Conservation (phyloP, 1,140 invertebrate genomes). For the Tigriopus japonicus region DNA sequence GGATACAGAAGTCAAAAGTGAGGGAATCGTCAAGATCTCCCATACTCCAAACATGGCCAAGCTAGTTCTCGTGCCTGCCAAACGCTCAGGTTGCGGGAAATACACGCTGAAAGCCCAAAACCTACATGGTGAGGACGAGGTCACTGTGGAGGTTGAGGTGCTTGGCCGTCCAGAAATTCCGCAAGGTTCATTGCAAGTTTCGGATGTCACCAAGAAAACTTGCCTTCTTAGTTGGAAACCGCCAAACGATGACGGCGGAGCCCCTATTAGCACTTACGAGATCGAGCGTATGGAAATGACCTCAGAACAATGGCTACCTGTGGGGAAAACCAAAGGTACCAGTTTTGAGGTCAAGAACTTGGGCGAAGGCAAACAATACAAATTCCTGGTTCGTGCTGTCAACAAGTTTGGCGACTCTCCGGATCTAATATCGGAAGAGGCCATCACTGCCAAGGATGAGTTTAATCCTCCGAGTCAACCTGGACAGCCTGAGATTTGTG, state of each 20-base stretch:
- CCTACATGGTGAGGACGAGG: slow-evolving; percentile 77
- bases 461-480: slow-evolving; percentile 72
- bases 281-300: slow-evolving; percentile 88
- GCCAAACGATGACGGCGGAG: slow-evolving; percentile 93
- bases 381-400: slow-evolving; percentile 90
- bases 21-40: slow-evolving; percentile 49
- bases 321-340: slow-evolving; percentile 55
- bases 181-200: slow-evolving; percentile 77
- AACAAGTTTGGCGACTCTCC: slow-evolving; percentile 96
- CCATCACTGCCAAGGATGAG: slow-evolving; percentile 78
- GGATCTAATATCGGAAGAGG: slow-evolving; percentile 65
- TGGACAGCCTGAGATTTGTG: slow-evolving; percentile 73
- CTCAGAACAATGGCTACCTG: slow-evolving; percentile 77
- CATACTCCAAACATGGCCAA: slow-evolving; percentile 77
- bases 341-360: slow-evolving; percentile 79
- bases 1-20: slow-evolving; percentile 47
- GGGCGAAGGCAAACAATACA: slow-evolving; percentile 80
- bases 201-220: slow-evolving; percentile 73
- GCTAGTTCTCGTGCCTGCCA: slow-evolving; percentile 61
- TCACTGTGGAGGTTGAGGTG: slow-evolving; percentile 67
- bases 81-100: slow-evolving; percentile 62
- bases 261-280: slow-evolving; percentile 78
- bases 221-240: slow-evolving; percentile 91
- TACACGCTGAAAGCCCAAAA: slow-evolving; percentile 85
- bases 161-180: slow-evolving; percentile 71